Evolutionary conservation across 2,797 vertebrate species (phyloP), one percentile per base, ranked within the genome.

Genomic region (Dendrocincla fuliginosa): DNA sequence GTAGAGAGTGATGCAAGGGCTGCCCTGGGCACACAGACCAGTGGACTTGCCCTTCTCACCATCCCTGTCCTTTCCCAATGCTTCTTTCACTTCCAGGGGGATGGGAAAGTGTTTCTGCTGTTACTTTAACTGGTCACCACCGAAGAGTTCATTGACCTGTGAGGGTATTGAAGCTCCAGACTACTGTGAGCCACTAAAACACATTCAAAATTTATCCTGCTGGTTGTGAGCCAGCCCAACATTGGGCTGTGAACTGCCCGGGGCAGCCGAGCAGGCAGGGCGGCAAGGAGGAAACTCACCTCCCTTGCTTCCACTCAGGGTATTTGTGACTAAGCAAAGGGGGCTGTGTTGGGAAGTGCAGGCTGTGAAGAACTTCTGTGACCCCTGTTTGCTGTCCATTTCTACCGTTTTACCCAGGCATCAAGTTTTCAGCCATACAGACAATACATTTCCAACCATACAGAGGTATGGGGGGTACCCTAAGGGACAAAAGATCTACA

Each of bases 1-100:
- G 14, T n/a, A 19, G 4, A 78, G 61, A 71, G 41, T 0, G 4
- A 71, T 46, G 46, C 16, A 64, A 78, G 32, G 16, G 23, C 11
- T 7, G 17, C 20, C 13, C 11, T 2, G 6, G 13, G 41, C 37
- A 53, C 0, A 1, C 33, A 64, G 27, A 50, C 3, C 20, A 13
- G 14, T 5, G 7, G 22, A 44, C n/a, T 88, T 88, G 23, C 35
- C 6, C 5, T 73, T 63, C 24, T 70, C 4, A 3, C 5, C 9
- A 27, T 39, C 27, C 5, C 10, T 63, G 35, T 30, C 15, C 75
- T 10, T 3, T 16, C 14, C 9, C 13, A 57, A 22, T 78, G 12
- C 37, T 46, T 20, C 37, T 46, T 33, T 49, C 35, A 30, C 32
- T 79, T 74, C 27, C 53, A 79, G 19, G 0, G 1, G 8, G 16